Conservation (phyloP, 2,797 vertebrate species). For the Anguilla anguilla region DNA sequence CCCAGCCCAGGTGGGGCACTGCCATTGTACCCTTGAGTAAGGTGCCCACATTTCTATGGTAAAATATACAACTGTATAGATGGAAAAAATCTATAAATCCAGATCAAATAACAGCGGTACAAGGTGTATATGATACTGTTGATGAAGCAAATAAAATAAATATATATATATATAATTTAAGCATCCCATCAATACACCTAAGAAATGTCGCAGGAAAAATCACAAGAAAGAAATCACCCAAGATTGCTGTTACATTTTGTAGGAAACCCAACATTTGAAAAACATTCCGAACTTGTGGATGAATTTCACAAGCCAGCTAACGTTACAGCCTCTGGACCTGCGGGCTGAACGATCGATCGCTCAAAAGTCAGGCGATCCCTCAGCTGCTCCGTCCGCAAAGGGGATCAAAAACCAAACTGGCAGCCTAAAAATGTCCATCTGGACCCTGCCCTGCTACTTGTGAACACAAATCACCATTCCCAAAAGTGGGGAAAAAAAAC, state of each 20-base stretch:
- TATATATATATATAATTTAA: background rate
- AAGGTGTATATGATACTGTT: background rate
- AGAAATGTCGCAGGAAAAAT: background rate
- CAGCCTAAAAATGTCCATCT: background rate
- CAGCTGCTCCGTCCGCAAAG: background rate
- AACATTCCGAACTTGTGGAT: background rate
- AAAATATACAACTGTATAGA: background rate
- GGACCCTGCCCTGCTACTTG: background rate
- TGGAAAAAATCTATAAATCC: background rate
- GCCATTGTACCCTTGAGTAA: background rate
- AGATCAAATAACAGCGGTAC: background rate
- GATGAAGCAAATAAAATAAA: background rate
- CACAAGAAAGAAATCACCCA: background rate
- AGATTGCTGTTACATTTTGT: background rate
- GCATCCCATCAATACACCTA: background rate
- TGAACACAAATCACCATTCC: background rate
- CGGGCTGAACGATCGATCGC: background rate
- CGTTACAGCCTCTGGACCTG: background rate
- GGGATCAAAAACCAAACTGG: background rate
- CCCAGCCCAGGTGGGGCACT: background rate
- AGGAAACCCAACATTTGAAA: background rate
- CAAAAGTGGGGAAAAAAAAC: background rate
- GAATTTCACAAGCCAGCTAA: background rate
- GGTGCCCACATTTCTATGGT: background rate
- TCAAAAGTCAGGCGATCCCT: background rate